Percentiles rank a stretch among this genome's conserved stretches.
These are phyloP conservation scores for Spilarctia lutea DNA, from an alignment of 2,888 invertebrate species.

Conservation along the genomic window DNA sequence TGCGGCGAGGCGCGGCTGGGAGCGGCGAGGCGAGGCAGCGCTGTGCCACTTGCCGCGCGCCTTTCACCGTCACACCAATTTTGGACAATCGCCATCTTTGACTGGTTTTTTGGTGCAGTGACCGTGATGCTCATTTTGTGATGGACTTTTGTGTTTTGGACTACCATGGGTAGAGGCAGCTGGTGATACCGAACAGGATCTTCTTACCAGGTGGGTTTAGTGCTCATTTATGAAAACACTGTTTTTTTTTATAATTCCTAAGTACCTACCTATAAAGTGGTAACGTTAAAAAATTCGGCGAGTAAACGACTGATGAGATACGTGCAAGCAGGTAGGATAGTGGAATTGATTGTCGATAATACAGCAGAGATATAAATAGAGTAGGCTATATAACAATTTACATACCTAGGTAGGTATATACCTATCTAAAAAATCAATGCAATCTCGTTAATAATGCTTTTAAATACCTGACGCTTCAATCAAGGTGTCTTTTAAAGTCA, in stretches of 20 bases:
- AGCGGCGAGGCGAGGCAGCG: slow-evolving; percentile 38
- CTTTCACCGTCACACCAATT: slow-evolving; percentile 80
- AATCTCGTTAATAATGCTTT: no score
- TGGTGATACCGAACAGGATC: slow-evolving; percentile 14
- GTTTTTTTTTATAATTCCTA: neutral
- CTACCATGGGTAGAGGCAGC: slow-evolving; percentile 33
- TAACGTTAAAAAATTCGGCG: neutral
- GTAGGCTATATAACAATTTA: neutral
- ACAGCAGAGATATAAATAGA: neutral
- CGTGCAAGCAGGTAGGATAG: neutral
- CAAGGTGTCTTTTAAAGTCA: no score
- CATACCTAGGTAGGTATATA: no score
- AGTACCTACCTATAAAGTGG: neutral
- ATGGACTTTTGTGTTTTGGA: slow-evolving; percentile 35
- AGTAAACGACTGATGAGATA: neutral
- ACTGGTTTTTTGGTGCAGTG: slow-evolving; percentile 61
- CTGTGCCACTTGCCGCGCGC: slow-evolving; percentile 69
- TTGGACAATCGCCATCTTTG: slow-evolving; percentile 66
- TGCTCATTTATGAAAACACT: neutral
- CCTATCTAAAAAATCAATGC: no score
- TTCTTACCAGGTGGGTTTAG: slow-evolving; percentile 23
- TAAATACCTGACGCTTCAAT: no score
- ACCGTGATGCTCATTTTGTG: slow-evolving; percentile 69
- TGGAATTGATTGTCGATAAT: neutral
- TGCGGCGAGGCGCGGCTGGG: slow-evolving; percentile 58